Evolutionary conservation across 2,888 invertebrate species (phyloP).

Genomic region (Operophtera brumata): DNA sequence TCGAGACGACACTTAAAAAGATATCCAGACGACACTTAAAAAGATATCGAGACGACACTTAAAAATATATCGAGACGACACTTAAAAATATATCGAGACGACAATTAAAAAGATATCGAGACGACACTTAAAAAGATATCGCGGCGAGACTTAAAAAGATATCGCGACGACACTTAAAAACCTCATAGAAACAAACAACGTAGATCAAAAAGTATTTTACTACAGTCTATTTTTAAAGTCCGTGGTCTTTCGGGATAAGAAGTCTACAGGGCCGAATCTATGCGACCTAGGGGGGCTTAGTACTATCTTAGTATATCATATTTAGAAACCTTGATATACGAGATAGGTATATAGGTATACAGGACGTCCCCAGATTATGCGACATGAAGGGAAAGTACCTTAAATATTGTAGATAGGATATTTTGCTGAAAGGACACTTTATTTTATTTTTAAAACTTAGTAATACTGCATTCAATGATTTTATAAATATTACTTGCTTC

Average conservation of each 20-base stretch:
- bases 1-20: slow-evolving; percentile 68
- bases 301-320: background rate
- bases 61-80: slow-evolving; percentile 65
- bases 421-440: no score
- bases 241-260: slow-evolving; percentile 75
- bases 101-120: slow-evolving; percentile 63
- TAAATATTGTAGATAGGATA: no score
- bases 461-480: no score
- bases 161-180: slow-evolving; percentile 67
- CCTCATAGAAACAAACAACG: slow-evolving; percentile 69
- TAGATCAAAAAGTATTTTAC: slow-evolving; percentile 75
- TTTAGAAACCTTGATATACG: no score
- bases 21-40: slow-evolving; percentile 66
- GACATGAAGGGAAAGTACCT: no score
- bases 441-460: no score
- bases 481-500: no score
- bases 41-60: slow-evolving; percentile 65
- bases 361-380: no score
- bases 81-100: slow-evolving; percentile 62
- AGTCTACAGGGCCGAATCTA: slow-evolving; percentile 31
- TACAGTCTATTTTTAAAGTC: slow-evolving; percentile 68
- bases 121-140: no score
- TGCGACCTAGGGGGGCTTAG: slow-evolving; percentile 14
- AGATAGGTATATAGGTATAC: no score
- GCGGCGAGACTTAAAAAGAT: no score